phyloP scores from a whole-genome alignment of 2,888 invertebrate genomes.

The Dilophus febrilis region DNA sequence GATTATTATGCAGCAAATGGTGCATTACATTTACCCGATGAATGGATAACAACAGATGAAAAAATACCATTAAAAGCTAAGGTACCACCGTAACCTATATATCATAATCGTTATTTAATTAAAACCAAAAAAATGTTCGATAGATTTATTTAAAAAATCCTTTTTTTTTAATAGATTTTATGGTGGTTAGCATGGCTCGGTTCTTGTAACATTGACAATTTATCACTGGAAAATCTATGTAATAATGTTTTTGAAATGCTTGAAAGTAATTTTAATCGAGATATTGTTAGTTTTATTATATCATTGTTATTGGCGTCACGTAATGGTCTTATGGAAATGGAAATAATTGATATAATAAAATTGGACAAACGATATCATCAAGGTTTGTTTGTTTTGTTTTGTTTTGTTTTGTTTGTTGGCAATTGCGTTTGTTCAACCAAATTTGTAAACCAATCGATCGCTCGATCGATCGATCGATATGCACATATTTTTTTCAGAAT shows the following conservation, averaged over 20 bases:
- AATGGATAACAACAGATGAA: conserved; percentile 22
- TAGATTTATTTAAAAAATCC: neutral
- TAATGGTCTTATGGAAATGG: conserved; percentile 63
- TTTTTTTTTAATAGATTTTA: conserved; percentile 28
- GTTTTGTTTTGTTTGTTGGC: conserved; percentile 2
- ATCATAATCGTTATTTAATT: neutral
- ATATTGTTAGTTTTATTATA: conserved; percentile 47
- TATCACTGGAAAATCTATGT: conserved; percentile 35
- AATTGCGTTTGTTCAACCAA: no score
- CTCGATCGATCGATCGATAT: no score
- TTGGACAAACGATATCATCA: conserved; percentile 9
- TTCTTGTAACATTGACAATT: conserved; percentile 36
- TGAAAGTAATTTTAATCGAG: conserved; percentile 46
- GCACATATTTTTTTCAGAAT: conserved; percentile 5
- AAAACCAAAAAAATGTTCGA: no score
- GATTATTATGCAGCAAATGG: conserved; percentile 27
- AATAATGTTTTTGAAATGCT: conserved; percentile 50
- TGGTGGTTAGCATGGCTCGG: conserved; percentile 46
- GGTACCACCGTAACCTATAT: conserved; percentile 2
- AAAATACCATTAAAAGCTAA: conserved; percentile 26
- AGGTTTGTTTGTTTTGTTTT: no score
- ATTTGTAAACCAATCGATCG: no score
- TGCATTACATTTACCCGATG: conserved; percentile 23
- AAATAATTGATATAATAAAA: conserved; percentile 54
- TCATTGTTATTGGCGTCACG: conserved; percentile 57